Conservation (phyloP, 2,113 vertebrate species). For the Carassius carassius region DNA sequence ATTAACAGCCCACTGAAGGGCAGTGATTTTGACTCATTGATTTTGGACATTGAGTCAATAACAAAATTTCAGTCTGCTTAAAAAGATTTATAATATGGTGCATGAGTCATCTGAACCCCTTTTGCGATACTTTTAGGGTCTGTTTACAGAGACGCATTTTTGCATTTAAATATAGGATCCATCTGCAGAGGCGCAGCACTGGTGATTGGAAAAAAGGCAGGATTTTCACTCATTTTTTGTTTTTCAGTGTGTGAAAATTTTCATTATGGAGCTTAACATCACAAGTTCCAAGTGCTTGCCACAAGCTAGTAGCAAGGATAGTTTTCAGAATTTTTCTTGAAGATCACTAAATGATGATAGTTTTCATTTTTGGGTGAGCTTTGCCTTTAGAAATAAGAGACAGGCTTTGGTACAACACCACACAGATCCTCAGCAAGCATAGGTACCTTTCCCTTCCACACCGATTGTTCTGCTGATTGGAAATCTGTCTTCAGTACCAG, state of each 20-base stretch:
- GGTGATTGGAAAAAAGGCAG: neutral
- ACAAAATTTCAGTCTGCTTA: neutral
- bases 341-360: neutral
- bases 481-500: slow-evolving; percentile 20
- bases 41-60: neutral
- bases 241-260: neutral
- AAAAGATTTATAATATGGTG: neutral
- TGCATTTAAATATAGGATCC: neutral
- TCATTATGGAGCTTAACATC: neutral
- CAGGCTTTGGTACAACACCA: neutral
- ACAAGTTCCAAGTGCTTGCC: too few relatives aligned
- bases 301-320: too few relatives aligned
- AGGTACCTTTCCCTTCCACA: neutral
- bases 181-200: neutral
- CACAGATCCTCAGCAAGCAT: neutral
- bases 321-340: too few relatives aligned
- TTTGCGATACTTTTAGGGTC: neutral
- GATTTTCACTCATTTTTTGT: neutral
- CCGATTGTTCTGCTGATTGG: slow-evolving; percentile 2
- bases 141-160: neutral
- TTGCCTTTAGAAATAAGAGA: neutral
- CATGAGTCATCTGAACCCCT: too few relatives aligned
- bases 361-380: neutral
- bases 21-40: neutral
- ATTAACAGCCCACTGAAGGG: neutral